Evolutionary conservation across 2,888 invertebrate genomes (phyloP).

Genomic region (Encarsia formosa): DNA sequence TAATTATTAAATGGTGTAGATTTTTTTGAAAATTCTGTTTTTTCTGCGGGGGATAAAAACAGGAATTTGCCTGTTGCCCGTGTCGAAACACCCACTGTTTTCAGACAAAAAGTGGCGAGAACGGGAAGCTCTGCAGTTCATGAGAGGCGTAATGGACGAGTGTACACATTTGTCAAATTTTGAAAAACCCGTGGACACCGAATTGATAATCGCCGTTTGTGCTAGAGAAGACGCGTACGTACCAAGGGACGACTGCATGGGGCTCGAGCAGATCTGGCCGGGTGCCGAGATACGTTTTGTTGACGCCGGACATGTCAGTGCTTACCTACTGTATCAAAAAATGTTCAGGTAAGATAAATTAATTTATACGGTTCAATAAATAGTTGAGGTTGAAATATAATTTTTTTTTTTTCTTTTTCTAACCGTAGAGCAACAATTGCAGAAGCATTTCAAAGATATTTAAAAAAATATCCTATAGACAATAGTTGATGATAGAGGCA

Average conservation of each 20-base stretch:
- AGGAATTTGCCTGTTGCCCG: constrained; percentile 45
- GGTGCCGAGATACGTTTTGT: constrained; percentile 84
- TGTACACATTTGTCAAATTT: constrained; percentile 96
- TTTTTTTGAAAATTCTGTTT: constrained; percentile 7
- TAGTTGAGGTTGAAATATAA: not conserved
- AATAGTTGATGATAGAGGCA: constrained; percentile 29
- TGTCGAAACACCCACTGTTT: constrained; percentile 40
- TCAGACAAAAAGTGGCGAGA: constrained; percentile 61
- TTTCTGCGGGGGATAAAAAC: constrained; percentile 21
- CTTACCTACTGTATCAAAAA: constrained; percentile 81
- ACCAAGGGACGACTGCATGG: constrained; percentile 77
- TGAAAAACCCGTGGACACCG: constrained; percentile 80
- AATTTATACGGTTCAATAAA: not conserved
- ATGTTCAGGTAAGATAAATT: constrained; percentile 68
- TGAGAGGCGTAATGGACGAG: constrained; percentile 98
- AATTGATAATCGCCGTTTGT: constrained; percentile 84
- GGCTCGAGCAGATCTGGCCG: constrained; percentile 88
- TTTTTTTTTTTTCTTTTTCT: not conserved
- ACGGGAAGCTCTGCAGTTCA: constrained; percentile 83
- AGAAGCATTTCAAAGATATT: constrained; percentile 72
- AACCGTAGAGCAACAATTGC: constrained; percentile 65
- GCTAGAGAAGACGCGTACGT: constrained; percentile 89
- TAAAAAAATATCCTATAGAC: constrained; percentile 49
- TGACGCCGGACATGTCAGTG: constrained; percentile 85
- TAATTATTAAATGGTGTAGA: constrained; percentile 12